A percentile compares a stretch with the other conserved stretches of the same genome.
Evolutionary conservation across 2,888 invertebrate species (phyloP).

Genomic region (Baccha elongata): DNA sequence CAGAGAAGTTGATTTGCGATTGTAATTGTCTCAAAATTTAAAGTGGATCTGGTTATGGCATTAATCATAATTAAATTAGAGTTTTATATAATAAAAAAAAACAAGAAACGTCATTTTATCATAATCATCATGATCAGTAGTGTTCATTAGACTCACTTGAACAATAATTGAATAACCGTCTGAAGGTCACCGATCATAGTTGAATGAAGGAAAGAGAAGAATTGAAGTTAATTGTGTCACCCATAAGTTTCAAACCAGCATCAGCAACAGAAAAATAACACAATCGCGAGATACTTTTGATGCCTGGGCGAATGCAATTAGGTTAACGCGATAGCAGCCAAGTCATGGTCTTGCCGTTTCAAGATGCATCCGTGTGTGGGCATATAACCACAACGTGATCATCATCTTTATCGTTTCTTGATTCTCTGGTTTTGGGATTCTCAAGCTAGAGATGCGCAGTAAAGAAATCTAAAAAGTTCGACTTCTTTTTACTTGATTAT

Average conservation of each 20-base stretch:
- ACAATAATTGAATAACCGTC: slow-evolving; percentile 59
- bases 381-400: slow-evolving; percentile 32
- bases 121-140: not conserved
- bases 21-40: too few relatives aligned
- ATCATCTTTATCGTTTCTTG: slow-evolving; percentile 16
- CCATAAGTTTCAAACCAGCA: not conserved
- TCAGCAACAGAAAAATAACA: slow-evolving; percentile 9
- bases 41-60: too few relatives aligned
- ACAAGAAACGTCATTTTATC: slow-evolving; percentile 24
- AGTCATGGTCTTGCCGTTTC: slow-evolving; percentile 29
- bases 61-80: too few relatives aligned
- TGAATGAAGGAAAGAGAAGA: slow-evolving; percentile 18
- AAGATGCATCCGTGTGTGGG: slow-evolving; percentile 42
- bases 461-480: slow-evolving; percentile 1
- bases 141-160: slow-evolving; percentile 42
- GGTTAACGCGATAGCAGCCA: slow-evolving; percentile 45
- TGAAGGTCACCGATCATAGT: slow-evolving; percentile 53
- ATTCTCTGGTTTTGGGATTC: slow-evolving; percentile 25
- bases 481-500: slow-evolving; percentile 15
- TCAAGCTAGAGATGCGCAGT: not conserved
- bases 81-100: too few relatives aligned
- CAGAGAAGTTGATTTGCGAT: too few relatives aligned
- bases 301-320: slow-evolving; percentile 55
- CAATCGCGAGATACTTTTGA: not conserved
- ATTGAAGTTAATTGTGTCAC: slow-evolving; percentile 57